Conservation (phyloP, 2,113 vertebrate species). For the Pteropus alecto region DNA sequence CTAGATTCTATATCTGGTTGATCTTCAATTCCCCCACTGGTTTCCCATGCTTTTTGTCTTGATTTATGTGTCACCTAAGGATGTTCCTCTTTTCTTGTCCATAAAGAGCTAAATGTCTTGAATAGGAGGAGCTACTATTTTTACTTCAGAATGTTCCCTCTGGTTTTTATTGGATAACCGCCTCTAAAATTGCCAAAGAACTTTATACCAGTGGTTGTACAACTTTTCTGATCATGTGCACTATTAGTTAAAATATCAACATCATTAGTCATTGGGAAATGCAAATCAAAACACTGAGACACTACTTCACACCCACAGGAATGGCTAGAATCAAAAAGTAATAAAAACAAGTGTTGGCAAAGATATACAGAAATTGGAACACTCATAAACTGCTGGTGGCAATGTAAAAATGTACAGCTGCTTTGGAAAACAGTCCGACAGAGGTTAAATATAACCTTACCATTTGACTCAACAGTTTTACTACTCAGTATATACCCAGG, state of each 20-base stretch:
- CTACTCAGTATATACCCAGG: neutral
- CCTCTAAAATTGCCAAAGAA: neutral
- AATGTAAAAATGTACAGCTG: neutral
- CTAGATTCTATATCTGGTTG: neutral
- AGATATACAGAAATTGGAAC: neutral
- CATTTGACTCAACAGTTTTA: neutral
- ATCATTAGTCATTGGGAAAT: neutral
- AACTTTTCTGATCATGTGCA: neutral
- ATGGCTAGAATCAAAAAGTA: neutral
- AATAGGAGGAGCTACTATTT: neutral
- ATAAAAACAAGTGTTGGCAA: neutral
- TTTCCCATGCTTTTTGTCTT: neutral
- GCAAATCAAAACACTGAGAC: neutral
- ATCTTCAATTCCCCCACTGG: neutral
- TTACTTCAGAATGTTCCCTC: neutral
- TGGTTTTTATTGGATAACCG: neutral
- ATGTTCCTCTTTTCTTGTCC: neutral
- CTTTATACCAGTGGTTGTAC: neutral
- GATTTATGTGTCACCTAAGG: neutral
- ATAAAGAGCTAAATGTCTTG: neutral
- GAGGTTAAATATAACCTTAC: conserved; percentile 2
- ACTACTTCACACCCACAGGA: neutral
- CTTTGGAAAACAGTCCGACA: neutral
- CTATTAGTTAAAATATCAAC: neutral
- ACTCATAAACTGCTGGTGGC: neutral